Evolutionary conservation across 2,113 vertebrate genomes (phyloP).

Genomic region (Hyperopisus bebe): DNA sequence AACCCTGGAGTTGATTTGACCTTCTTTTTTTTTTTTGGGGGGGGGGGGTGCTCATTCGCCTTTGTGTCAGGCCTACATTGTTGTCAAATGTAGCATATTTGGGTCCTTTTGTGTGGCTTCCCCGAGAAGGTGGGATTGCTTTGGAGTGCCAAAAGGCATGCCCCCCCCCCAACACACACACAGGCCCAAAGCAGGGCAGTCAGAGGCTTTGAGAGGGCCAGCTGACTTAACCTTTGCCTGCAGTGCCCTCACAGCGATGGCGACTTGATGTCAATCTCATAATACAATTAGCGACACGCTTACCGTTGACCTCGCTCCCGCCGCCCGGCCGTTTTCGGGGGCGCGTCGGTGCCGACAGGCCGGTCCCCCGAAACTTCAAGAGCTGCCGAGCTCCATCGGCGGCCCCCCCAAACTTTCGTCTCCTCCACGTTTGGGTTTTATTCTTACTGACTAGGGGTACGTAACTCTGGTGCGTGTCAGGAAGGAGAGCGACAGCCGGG

Average conservation of each 20-base stretch:
- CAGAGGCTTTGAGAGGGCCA: conserved; percentile 75
- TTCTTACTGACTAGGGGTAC: background rate
- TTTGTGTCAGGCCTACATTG: conserved; percentile 29
- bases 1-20: conserved; percentile 35
- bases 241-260: conserved; percentile 74
- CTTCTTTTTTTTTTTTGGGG: conserved; percentile 17
- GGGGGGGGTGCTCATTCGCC: background rate
- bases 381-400: background rate
- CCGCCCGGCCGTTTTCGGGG: conserved; percentile 62
- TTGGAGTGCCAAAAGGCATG: conserved; percentile 53
- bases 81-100: conserved; percentile 29
- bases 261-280: conserved; percentile 85
- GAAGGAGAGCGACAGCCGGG: background rate
- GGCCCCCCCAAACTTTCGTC: background rate
- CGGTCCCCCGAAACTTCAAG: conserved; percentile 21
- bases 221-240: conserved; percentile 95
- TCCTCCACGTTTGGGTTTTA: background rate
- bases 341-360: conserved; percentile 67
- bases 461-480: background rate
- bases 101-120: conserved; percentile 42
- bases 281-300: conserved; percentile 87
- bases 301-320: conserved; percentile 82
- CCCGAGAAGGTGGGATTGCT: conserved; percentile 52
- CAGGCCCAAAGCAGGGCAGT: conserved; percentile 60
- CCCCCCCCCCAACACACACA: conserved; percentile 44